Conservation (phyloP, 1,140 invertebrate genomes). For the Heliconius himera region DNA sequence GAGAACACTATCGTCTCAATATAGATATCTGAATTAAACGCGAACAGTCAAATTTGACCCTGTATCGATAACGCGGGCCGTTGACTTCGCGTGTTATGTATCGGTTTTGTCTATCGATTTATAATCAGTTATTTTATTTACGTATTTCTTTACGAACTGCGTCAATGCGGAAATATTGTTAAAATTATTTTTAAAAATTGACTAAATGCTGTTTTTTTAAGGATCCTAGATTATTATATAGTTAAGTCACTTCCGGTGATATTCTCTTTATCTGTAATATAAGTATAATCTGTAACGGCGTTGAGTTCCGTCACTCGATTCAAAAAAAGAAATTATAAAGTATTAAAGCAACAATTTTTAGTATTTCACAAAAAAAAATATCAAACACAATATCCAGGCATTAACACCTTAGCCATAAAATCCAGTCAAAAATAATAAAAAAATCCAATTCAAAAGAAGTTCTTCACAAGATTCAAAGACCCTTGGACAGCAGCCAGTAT, state of each 20-base stretch:
- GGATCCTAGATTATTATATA: no score
- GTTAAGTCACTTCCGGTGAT: no score
- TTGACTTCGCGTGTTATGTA: constrained; percentile 45
- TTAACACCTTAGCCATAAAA: no score
- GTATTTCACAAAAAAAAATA: no score
- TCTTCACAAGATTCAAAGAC: not conserved
- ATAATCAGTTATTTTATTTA: constrained; percentile 12
- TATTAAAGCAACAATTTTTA: no score
- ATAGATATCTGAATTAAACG: constrained; percentile 42
- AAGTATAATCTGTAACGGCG: no score
- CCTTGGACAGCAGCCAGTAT: not conserved
- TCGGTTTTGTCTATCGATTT: constrained; percentile 22
- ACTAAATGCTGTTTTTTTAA: not conserved
- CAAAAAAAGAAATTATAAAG: no score
- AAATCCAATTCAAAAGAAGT: not conserved
- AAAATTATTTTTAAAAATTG: not conserved
- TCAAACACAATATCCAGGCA: no score
- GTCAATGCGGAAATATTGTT: constrained; percentile 34
- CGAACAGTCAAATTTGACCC: constrained; percentile 48
- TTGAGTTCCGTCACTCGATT: no score
- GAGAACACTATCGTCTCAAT: constrained; percentile 32
- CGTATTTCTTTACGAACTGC: constrained; percentile 19
- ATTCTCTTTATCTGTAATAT: no score
- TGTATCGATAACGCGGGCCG: constrained; percentile 47
- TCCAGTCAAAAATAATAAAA: not conserved